Percentiles rank a stretch among this genome's conserved stretches.
These are phyloP conservation scores for Sinocyclocheilus anophthalmus DNA, from an alignment of 2,113 vertebrate species.

Conservation along the genomic window DNA sequence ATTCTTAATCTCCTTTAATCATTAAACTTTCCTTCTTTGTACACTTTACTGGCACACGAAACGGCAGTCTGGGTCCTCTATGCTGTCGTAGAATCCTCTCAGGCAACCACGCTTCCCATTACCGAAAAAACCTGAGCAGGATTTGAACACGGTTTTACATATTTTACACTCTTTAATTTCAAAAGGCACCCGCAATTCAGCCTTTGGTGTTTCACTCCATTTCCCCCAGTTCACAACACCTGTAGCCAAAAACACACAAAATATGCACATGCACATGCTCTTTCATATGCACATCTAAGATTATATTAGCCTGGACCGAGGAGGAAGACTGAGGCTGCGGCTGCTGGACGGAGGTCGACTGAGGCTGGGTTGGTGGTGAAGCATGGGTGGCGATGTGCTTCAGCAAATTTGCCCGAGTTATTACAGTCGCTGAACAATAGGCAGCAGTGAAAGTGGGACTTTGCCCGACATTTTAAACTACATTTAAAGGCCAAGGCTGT, in stretches of 20 bases:
- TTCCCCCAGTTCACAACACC: no score
- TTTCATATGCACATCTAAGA: neutral
- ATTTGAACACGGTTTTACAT: neutral
- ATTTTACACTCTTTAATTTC: neutral
- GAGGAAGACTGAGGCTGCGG: no score
- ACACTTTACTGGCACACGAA: neutral
- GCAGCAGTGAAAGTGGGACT: conserved; percentile 6
- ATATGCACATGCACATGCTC: no score
- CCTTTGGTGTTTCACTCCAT: neutral
- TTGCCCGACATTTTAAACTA: neutral
- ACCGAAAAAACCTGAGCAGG: neutral
- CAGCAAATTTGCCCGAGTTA: neutral
- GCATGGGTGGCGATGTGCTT: neutral
- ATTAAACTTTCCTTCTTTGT: no score
- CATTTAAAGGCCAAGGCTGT: neutral
- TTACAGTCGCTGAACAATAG: neutral
- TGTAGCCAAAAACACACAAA: neutral
- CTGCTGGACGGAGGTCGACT: neutral
- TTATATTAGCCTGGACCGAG: neutral
- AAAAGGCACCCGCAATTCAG: conserved; percentile 11
- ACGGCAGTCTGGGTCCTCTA: neutral
- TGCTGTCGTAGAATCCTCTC: neutral
- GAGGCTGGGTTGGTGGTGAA: neutral
- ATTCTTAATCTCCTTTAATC: no score
- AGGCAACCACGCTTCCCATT: conserved; percentile 1